Evolutionary conservation across 2,113 vertebrate species (phyloP).

Genomic region (Ammodytes marinus): DNA sequence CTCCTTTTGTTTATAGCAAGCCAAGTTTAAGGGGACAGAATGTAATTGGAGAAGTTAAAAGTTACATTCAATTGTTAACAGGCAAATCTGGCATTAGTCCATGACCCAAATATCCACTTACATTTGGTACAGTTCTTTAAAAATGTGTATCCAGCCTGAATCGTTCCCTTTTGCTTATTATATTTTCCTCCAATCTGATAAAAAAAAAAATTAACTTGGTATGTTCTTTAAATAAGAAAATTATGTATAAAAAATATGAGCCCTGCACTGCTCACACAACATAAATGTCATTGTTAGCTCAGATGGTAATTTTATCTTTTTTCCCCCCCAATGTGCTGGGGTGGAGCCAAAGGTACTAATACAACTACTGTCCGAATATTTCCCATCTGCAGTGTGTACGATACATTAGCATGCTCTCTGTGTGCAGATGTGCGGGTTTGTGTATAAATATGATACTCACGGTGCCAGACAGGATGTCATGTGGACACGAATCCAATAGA

Average conservation of each 20-base stretch:
- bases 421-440: neutral
- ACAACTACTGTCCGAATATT: neutral
- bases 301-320: too few species aligned
- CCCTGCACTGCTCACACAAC: neutral
- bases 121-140: neutral
- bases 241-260: neutral
- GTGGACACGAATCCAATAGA: slow-evolving; percentile 97
- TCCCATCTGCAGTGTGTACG: neutral
- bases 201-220: too few species aligned
- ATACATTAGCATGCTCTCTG: neutral
- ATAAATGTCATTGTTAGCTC: neutral
- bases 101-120: neutral
- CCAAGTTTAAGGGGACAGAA: neutral
- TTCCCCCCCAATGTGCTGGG: neutral
- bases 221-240: too few species aligned
- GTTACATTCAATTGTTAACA: neutral
- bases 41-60: neutral
- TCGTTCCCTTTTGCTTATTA: neutral
- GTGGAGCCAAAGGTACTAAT: neutral
- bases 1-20: neutral
- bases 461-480: slow-evolving; percentile 98
- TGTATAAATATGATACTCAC: slow-evolving; percentile 83
- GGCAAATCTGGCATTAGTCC: neutral
- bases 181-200: neutral
- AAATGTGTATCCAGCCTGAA: neutral